Conservation (phyloP, 2,797 vertebrate genomes). For the Amphiprion clarkii region DNA sequence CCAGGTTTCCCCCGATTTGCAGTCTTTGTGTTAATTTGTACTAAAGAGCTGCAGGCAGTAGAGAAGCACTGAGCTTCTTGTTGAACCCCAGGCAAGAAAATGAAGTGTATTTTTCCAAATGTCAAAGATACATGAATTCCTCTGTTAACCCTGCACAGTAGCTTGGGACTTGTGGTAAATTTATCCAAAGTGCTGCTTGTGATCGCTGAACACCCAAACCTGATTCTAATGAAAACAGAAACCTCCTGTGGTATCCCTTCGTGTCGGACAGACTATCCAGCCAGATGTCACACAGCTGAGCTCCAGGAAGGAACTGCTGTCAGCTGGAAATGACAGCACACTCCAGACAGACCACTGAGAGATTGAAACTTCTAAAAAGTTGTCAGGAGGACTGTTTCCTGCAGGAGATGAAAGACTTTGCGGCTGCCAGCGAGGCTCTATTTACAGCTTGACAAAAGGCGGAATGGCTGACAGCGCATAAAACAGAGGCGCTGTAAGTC, state of each 20-base stretch:
- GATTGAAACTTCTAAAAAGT: conserved; percentile 32
- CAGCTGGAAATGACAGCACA: conserved; percentile 17
- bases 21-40: background rate
- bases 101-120: conserved; percentile 4
- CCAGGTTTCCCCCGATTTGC: background rate
- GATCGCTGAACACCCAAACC: conserved; percentile 9
- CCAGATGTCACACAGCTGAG: conserved; percentile 39
- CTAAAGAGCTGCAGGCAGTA: background rate
- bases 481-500: conserved; percentile 6
- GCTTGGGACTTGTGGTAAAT: conserved; percentile 6
- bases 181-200: conserved; percentile 4
- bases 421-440: conserved; percentile 18
- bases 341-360: conserved; percentile 18
- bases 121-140: conserved; percentile 2
- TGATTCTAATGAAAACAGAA: conserved; percentile 26
- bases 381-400: conserved; percentile 16
- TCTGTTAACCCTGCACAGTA: background rate
- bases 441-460: conserved; percentile 26
- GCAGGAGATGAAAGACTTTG: conserved; percentile 25
- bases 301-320: conserved; percentile 38
- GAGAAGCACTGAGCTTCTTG: background rate
- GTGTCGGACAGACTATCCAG: conserved; percentile 8
- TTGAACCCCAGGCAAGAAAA: background rate
- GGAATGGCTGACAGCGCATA: conserved; percentile 7
- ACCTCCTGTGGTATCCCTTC: background rate